Evolutionary conservation across 2,888 invertebrate species (phyloP).

Genomic region (Anodontia alba): DNA sequence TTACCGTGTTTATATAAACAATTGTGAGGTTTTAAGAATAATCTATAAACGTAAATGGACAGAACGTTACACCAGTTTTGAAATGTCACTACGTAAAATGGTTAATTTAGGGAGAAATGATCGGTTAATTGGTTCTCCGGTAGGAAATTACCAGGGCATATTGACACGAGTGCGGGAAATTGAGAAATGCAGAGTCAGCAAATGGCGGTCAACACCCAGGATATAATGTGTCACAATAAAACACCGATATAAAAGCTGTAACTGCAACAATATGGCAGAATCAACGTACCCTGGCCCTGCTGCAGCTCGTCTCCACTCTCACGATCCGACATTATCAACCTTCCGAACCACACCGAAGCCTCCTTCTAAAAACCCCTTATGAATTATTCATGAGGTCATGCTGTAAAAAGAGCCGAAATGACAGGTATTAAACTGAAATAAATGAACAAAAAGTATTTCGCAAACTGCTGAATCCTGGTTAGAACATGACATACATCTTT

Average conservation of each 20-base stretch:
- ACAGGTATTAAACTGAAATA: background rate
- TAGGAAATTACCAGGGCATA: conserved; percentile 60
- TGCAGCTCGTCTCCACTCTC: conserved; percentile 85
- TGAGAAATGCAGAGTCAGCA: conserved; percentile 55
- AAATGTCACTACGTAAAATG: background rate
- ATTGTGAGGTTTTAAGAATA: background rate
- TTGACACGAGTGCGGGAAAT: conserved; percentile 63
- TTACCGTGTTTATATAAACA: background rate
- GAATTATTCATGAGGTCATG: conserved; percentile 82
- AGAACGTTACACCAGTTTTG: background rate
- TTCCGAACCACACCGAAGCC: conserved; percentile 81
- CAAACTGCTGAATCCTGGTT: no score
- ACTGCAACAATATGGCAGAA: background rate
- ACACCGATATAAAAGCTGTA: background rate
- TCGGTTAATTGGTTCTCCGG: conserved; percentile 1
- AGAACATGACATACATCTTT: no score
- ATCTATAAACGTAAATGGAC: background rate
- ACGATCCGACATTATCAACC: conserved; percentile 85
- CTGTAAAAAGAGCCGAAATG: conserved; percentile 12
- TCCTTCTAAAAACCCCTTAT: conserved; percentile 80
- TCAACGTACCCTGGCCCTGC: conserved; percentile 80
- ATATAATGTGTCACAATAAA: background rate
- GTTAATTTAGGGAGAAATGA: background rate
- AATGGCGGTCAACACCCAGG: conserved; percentile 8
- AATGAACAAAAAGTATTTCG: no score